A percentile compares a stretch with the other conserved stretches of the same genome.
phyloP scores from a whole-genome alignment of 2,888 invertebrate species.

The Scrobipalpa costella region DNA sequence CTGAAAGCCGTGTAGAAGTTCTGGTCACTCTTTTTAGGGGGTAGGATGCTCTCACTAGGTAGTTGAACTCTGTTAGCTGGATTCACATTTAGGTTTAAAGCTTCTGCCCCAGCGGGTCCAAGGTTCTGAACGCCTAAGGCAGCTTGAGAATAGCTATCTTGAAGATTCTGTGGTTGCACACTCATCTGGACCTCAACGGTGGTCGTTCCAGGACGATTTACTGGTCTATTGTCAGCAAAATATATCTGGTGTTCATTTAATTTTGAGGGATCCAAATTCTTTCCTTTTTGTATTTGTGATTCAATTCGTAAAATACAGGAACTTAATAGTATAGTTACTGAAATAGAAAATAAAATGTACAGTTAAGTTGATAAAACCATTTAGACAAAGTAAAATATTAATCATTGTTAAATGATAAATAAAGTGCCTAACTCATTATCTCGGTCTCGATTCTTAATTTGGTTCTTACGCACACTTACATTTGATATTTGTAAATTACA shows the following conservation, averaged over 20 bases:
- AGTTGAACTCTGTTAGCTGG: slow-evolving; percentile 1
- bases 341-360: not conserved
- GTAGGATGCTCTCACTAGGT: slow-evolving; percentile 30
- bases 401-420: too few species aligned
- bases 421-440: too few species aligned
- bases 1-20: slow-evolving; percentile 1
- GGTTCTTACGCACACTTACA: too few species aligned
- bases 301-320: not conserved
- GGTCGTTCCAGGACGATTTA: not conserved
- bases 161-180: not conserved
- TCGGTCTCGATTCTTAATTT: too few species aligned
- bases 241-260: slow-evolving; percentile 37
- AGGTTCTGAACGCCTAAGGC: not conserved
- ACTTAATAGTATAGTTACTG: slow-evolving; percentile 7
- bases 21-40: slow-evolving; percentile 12
- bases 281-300: not conserved
- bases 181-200: slow-evolving; percentile 17
- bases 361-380: too few species aligned
- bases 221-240: slow-evolving; percentile 34
- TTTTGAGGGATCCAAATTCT: not conserved
- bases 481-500: too few species aligned
- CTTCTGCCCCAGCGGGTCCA: slow-evolving; percentile 1
- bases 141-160: slow-evolving; percentile 21
- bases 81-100: not conserved
- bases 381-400: too few species aligned